phyloP scores from a whole-genome alignment of 2,797 vertebrate genomes.

The Esox lucius region DNA sequence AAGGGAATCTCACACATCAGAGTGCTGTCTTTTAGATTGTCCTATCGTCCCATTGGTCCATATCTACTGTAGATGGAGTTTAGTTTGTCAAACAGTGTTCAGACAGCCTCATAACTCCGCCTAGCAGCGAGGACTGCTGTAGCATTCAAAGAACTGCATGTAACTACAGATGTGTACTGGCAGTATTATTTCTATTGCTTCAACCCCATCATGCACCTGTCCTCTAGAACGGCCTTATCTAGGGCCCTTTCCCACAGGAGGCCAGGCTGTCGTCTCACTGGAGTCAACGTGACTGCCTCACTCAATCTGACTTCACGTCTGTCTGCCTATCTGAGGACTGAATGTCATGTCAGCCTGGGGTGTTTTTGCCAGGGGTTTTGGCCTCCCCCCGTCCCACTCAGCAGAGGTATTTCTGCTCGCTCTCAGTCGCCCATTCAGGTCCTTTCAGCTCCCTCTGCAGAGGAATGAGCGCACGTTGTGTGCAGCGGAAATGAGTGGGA shows the following conservation, averaged over 20 bases:
- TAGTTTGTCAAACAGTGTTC: not conserved
- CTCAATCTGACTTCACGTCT: not conserved
- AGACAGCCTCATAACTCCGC: not conserved
- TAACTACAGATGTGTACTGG: conserved; percentile 40
- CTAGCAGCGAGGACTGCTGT: not conserved
- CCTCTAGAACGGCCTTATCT: conserved; percentile 32
- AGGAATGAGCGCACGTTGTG: conserved; percentile 45
- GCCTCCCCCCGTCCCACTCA: not conserved
- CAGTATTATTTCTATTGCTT: no score
- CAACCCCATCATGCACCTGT: not conserved
- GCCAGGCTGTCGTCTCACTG: conserved; percentile 47
- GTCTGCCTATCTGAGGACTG: conserved; percentile 53
- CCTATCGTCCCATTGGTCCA: not conserved
- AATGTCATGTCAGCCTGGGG: conserved; percentile 59
- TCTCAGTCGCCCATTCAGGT: conserved; percentile 43
- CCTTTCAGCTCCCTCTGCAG: conserved; percentile 39
- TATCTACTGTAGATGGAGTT: not conserved
- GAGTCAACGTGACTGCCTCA: not conserved
- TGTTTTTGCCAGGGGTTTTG: conserved; percentile 39
- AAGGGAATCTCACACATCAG: not conserved
- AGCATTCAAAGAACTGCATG: not conserved
- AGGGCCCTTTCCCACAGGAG: conserved; percentile 48
- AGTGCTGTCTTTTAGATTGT: not conserved
- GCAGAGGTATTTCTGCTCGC: conserved; percentile 4
- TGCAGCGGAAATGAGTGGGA: conserved; percentile 43